Percentiles rank a stretch among this genome's conserved stretches.
Evolutionary conservation across 2,113 vertebrate genomes (phyloP).

Genomic region (Bambusicola thoracicus): DNA sequence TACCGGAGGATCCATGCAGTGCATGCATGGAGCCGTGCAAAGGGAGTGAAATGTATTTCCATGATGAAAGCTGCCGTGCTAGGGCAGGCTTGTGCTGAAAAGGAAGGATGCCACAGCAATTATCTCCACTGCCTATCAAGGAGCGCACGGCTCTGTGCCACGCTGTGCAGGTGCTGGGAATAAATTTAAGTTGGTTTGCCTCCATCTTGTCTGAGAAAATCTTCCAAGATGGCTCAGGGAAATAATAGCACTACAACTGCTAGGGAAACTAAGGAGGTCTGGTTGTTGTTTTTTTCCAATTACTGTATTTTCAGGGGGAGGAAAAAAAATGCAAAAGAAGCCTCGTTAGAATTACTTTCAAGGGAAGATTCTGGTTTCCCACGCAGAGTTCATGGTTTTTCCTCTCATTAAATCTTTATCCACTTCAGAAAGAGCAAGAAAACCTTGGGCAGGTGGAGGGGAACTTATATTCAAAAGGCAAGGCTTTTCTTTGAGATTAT

Average conservation of each 20-base stretch:
- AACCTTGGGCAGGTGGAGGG: not conserved
- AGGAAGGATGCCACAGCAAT: not conserved
- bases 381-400: not conserved
- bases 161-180: not conserved
- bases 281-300: not conserved
- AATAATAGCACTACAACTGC: not conserved
- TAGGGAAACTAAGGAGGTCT: not conserved
- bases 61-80: not conserved
- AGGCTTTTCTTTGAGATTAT: not conserved
- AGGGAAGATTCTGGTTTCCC: not conserved
- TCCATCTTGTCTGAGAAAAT: not conserved
- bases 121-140: not conserved
- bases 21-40: accelerated
- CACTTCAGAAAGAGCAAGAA: not conserved
- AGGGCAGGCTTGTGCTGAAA: not conserved
- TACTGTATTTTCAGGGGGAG: not conserved
- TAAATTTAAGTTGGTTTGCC: not conserved
- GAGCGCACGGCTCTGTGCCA: not conserved
- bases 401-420: not conserved
- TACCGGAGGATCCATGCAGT: accelerated
- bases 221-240: not conserved
- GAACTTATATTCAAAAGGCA: not conserved
- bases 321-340: not conserved
- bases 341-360: not conserved
- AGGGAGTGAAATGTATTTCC: not conserved